phyloP scores from a whole-genome alignment of 2,888 invertebrate genomes.

The Thelaira solivaga region DNA sequence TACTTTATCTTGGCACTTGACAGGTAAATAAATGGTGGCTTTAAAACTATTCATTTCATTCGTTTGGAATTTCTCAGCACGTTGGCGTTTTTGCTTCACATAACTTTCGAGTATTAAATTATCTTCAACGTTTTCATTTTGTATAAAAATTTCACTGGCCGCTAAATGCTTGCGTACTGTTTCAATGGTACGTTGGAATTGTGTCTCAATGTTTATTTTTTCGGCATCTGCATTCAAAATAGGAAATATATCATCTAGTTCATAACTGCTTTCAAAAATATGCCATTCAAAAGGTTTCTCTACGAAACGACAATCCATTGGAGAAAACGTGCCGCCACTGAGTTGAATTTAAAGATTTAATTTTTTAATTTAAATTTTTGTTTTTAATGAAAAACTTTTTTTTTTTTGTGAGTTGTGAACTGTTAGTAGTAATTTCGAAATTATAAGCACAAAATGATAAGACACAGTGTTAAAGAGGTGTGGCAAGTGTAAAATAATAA shows the following conservation, averaged over 20 bases:
- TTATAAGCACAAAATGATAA: conserved; percentile 16
- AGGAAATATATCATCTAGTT: conserved; percentile 86
- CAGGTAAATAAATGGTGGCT: conserved; percentile 84
- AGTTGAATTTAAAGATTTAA: conserved; percentile 59
- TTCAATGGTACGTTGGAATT: conserved; percentile 72
- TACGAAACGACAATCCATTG: conserved; percentile 87
- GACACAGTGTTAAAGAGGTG: conserved; percentile 35
- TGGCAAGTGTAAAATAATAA: conserved; percentile 14
- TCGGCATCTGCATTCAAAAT: conserved; percentile 80
- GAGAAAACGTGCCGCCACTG: conserved; percentile 79
- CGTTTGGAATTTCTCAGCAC: conserved; percentile 24
- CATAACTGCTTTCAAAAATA: conserved; percentile 85
- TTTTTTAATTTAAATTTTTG: not conserved
- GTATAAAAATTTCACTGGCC: conserved; percentile 85
- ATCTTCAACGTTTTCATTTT: conserved; percentile 83
- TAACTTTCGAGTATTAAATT: conserved; percentile 82
- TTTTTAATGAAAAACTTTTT: conserved; percentile 1
- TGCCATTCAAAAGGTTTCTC: conserved; percentile 85
- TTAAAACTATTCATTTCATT: conserved; percentile 72
- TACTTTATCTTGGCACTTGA: conserved; percentile 78
- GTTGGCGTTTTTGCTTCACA: conserved; percentile 74
- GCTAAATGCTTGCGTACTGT: conserved; percentile 73
- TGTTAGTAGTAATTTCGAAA: conserved; percentile 12
- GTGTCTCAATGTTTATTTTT: conserved; percentile 74
- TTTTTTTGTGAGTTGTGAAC: not conserved